Base-by-base conservation (phyloP, 30 jellyfish, hydroid and myxozoan genomes). In the Turritopsis dohrnii region DNA sequence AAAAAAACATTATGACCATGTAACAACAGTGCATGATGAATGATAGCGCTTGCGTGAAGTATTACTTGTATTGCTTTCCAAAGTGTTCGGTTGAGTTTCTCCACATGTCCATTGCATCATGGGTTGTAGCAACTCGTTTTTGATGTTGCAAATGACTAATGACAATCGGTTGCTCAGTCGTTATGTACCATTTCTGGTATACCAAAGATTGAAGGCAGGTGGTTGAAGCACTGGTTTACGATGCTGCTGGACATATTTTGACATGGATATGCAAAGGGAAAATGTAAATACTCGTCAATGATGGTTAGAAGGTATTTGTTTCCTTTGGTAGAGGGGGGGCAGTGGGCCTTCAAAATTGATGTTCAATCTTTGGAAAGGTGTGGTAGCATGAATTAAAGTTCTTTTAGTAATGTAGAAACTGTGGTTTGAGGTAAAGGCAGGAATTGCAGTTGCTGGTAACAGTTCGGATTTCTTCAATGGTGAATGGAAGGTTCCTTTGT, bases 21-120 rank as follows among this genome's bases (percentile, higher is more conserved):
- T n/a, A n/a, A n/a, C n/a, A n/a, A n/a, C n/a, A n/a, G n/a, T n/a
- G n/a, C n/a, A n/a, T n/a, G n/a, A n/a, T n/a, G n/a, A n/a, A n/a
- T n/a, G n/a, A n/a, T n/a, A n/a, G n/a, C n/a, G n/a, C n/a, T n/a
- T n/a, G n/a, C n/a, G n/a, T 20, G 90, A 84, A 31, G 90, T 84
- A 16, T 21, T 9, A 79, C 83, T 86, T 80, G 94, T 81, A 69
- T 66, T 22, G 90, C 87, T 72, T 72, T 82, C 88, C 90, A 84
- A 8, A 84, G 20, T 8, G 74, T 23, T 52, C 88, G 81, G 82
- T 84, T 84, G 24, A 53, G 65, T 53, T 69, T 74, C 60, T 84
- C 90, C 31, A 81, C 81, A 24, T 84, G 90, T 19, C 84, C 86
- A 66, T 81, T 81, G 27, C 88, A 74, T 66, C 52, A 25, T 22